A percentile compares a stretch with the other conserved stretches of the same genome.
These are phyloP conservation scores for Drosophila nr. fundita DNA, from an alignment of 2,888 invertebrate species.

Conservation along the genomic window DNA sequence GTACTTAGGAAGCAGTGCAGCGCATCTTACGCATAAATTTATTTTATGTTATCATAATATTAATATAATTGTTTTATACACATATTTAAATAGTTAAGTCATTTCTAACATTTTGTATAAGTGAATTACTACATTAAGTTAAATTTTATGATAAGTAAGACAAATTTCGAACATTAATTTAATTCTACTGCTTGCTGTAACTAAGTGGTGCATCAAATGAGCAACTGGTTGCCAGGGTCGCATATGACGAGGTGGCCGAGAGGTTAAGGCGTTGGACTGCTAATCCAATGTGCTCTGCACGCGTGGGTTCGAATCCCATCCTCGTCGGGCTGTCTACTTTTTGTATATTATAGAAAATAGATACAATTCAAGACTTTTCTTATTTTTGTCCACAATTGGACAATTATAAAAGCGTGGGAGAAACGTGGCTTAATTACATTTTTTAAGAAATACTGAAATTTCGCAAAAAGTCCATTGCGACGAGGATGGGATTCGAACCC, in stretches of 20 bases:
- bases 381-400: not conserved
- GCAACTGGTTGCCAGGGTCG: conserved; percentile 24
- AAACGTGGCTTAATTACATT: not conserved
- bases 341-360: not conserved
- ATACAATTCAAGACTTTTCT: not conserved
- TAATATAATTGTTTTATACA: not conserved
- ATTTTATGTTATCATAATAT: not conserved
- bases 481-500: conserved; percentile 95
- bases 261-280: conserved; percentile 95
- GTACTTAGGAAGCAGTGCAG: not conserved
- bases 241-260: conserved; percentile 92
- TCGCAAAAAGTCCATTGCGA: conserved; percentile 83
- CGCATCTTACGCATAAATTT: not conserved
- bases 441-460: not conserved
- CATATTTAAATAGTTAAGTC: not conserved
- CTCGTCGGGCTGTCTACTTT: conserved; percentile 88
- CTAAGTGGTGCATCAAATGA: conserved; percentile 15
- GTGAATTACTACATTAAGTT: not conserved
- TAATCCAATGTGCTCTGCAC: conserved; percentile 95
- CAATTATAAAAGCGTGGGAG: not conserved
- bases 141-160: too few relatives aligned
- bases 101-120: not conserved
- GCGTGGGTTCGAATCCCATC: conserved; percentile 95
- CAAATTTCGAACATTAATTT: not conserved
- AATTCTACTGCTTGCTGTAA: conserved; percentile 13